A percentile compares a stretch with the other conserved stretches of the same genome.
phyloP scores from a whole-genome alignment of 2,888 invertebrate genomes.

The Drosophila demipolita region DNA sequence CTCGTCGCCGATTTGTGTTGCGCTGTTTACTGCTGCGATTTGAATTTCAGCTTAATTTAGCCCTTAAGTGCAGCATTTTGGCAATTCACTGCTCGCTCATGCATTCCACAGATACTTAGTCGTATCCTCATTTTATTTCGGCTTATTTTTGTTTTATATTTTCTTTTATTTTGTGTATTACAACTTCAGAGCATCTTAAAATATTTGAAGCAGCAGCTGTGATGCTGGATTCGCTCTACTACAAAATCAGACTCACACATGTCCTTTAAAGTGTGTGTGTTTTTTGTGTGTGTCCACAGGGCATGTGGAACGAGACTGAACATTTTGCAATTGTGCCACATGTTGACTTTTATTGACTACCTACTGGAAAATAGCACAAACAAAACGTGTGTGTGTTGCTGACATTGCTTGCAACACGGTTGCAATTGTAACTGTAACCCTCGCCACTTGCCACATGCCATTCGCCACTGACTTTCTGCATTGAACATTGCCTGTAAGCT shows the following conservation, averaged over 20 bases:
- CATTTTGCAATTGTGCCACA: conserved; percentile 21
- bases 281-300: neutral
- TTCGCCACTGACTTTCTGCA: neutral
- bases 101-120: conserved; percentile 27
- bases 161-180: conserved; percentile 15
- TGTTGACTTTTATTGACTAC: conserved; percentile 63
- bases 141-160: neutral
- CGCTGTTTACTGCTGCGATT: conserved; percentile 32
- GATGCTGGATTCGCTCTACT: conserved; percentile 26
- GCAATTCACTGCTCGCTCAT: conserved; percentile 43
- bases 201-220: conserved; percentile 29
- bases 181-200: conserved; percentile 21
- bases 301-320: neutral
- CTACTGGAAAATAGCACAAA: conserved; percentile 26
- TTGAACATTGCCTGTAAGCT: neutral
- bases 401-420: conserved; percentile 31
- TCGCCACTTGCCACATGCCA: conserved; percentile 2
- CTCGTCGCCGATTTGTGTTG: conserved; percentile 27
- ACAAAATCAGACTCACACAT: conserved; percentile 15
- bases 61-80: conserved; percentile 59
- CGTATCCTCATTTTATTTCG: neutral
- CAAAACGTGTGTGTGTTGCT: conserved; percentile 24
- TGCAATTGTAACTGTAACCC: conserved; percentile 25
- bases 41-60: conserved; percentile 62
- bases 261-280: neutral